phyloP scores from a whole-genome alignment of 2,797 vertebrate genomes.

The Cynopterus sphinx region DNA sequence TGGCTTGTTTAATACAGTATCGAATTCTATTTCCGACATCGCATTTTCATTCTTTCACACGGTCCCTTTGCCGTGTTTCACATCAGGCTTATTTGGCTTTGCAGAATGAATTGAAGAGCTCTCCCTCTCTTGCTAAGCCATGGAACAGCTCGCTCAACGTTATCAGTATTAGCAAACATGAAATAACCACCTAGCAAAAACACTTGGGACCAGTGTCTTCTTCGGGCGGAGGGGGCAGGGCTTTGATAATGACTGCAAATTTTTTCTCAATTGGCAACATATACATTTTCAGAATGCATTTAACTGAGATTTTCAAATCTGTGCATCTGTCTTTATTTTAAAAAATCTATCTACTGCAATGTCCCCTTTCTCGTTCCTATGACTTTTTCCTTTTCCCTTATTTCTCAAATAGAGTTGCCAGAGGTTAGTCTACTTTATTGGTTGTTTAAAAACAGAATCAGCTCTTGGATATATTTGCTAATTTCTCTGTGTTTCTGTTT shows the following conservation, averaged over 20 bases:
- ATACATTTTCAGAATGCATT: constrained; percentile 34
- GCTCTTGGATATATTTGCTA: constrained; percentile 48
- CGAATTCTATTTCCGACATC: constrained; percentile 50
- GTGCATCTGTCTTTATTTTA: background rate
- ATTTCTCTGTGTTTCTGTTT: constrained; percentile 47
- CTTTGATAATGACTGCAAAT: background rate
- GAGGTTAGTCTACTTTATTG: constrained; percentile 43
- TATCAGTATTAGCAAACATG: constrained; percentile 55
- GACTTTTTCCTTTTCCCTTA: background rate
- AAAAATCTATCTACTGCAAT: constrained; percentile 9
- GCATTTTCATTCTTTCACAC: constrained; percentile 47
- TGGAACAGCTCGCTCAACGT: background rate
- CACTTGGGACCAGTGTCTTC: background rate
- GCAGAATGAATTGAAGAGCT: constrained; percentile 33
- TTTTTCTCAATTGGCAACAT: constrained; percentile 7
- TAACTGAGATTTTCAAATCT: constrained; percentile 52
- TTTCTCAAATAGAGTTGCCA: constrained; percentile 45
- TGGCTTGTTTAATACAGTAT: constrained; percentile 64
- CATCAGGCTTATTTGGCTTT: constrained; percentile 57
- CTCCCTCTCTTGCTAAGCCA: constrained; percentile 50
- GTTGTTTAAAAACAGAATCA: constrained; percentile 58
- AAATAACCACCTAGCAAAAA: constrained; percentile 63
- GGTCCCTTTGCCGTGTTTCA: constrained; percentile 43
- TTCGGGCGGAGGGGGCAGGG: background rate
- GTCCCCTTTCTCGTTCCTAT: background rate